A percentile compares a stretch with the other conserved stretches of the same genome.
These are phyloP conservation scores for Euura lappo DNA, from an alignment of 1,140 invertebrate species.

Conservation along the genomic window DNA sequence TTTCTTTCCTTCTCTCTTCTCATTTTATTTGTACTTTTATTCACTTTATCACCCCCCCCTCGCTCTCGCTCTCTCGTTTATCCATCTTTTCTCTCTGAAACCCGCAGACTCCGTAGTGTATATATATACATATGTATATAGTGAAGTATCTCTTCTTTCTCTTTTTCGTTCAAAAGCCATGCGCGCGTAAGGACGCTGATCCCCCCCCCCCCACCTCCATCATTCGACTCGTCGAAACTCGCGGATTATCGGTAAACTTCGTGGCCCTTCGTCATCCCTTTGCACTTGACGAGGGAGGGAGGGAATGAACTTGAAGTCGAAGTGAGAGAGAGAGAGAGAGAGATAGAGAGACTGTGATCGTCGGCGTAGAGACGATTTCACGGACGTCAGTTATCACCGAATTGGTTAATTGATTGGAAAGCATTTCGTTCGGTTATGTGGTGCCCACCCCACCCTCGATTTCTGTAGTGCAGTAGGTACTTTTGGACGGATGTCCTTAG, in stretches of 20 bases:
- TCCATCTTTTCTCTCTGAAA: conserved; percentile 17
- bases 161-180: conserved; percentile 7
- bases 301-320: not conserved
- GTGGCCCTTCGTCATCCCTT: not conserved
- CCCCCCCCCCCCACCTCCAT: not conserved
- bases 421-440: not conserved
- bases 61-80: conserved; percentile 19
- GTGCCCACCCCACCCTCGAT: no score
- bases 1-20: conserved; percentile 10
- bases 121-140: no score
- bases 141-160: conserved; percentile 22
- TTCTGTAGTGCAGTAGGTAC: not conserved
- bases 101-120: not conserved
- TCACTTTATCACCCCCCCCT: conserved; percentile 19
- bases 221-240: not conserved
- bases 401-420: conserved; percentile 5
- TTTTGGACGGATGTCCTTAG: not conserved
- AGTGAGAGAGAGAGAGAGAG: not conserved
- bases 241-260: not conserved
- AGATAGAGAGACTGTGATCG: no score
- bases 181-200: conserved; percentile 9
- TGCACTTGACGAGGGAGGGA: not conserved
- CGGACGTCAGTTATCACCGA: conserved; percentile 6
- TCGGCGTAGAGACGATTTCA: not conserved
- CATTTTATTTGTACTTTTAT: conserved; percentile 36